Conservation (phyloP, 2,113 vertebrate genomes). For the Lamprologus speciosus region DNA sequence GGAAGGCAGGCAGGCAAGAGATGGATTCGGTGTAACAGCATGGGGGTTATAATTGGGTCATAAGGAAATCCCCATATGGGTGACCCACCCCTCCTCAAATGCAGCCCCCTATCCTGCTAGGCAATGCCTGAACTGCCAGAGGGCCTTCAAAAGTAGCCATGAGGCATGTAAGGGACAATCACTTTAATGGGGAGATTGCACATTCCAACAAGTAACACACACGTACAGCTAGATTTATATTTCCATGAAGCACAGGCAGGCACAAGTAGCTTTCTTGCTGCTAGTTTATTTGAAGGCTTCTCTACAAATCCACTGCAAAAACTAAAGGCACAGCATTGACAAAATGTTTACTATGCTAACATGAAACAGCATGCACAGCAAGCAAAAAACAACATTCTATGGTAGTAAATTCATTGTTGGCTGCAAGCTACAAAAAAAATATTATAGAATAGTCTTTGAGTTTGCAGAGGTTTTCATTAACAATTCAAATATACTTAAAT, state of each 20-base stretch:
- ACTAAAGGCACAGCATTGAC: not conserved
- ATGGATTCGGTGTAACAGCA: constrained; percentile 15
- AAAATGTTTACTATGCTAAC: not conserved
- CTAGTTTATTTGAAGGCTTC: not conserved
- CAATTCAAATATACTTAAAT: not conserved
- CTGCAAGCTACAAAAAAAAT: not conserved
- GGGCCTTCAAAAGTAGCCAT: constrained; percentile 4
- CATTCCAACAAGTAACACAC: not conserved
- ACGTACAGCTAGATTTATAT: not conserved
- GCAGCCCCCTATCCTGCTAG: not conserved
- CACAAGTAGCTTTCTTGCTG: not conserved
- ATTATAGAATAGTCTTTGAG: not conserved
- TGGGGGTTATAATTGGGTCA: constrained; percentile 52
- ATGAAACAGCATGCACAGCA: not conserved
- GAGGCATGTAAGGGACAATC: not conserved
- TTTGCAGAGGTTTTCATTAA: not conserved
- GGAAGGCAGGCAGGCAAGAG: not conserved
- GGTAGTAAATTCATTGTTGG: not conserved
- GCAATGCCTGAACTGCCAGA: not conserved
- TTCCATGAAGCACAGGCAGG: not conserved
- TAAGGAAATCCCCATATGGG: constrained; percentile 59
- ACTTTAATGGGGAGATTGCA: not conserved
- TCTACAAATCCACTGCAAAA: not conserved
- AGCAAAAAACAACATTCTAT: not conserved
- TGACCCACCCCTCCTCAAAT: not conserved